A percentile compares a stretch with the other conserved stretches of the same genome.
Conservation (phyloP, 2,888 invertebrate species). For the Folsomia candida region DNA sequence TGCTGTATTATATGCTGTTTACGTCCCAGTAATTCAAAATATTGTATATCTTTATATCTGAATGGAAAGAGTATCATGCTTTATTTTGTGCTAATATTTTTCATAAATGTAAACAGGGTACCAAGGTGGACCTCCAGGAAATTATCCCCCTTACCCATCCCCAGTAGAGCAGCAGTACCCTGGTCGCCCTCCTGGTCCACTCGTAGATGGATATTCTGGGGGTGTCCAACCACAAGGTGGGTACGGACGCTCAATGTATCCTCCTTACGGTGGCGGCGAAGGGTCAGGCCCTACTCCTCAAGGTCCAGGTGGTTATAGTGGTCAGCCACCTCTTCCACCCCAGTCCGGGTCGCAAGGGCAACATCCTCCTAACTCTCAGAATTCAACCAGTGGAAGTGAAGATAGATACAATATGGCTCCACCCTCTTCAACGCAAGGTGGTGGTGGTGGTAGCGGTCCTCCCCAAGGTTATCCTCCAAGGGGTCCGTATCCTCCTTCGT, state of each 20-base stretch:
- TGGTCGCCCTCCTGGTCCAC: constrained; percentile 53
- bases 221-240: constrained; percentile 50
- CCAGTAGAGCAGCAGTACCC: constrained; percentile 54
- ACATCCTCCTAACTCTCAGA: constrained; percentile 51
- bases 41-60: too few species aligned
- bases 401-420: constrained; percentile 36
- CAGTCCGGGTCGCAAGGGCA: constrained; percentile 37
- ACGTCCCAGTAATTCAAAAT: too few species aligned
- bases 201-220: background rate
- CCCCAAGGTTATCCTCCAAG: constrained; percentile 54
- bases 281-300: constrained; percentile 19
- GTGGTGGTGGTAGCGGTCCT: constrained; percentile 20
- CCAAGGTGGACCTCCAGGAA: constrained; percentile 54
- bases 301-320: constrained; percentile 18
- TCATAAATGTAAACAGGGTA: too few species aligned
- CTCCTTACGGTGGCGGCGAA: constrained; percentile 51
- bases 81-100: too few species aligned
- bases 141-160: constrained; percentile 57
- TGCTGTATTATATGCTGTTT: too few species aligned
- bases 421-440: constrained; percentile 23
- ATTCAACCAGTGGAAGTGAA: constrained; percentile 33
- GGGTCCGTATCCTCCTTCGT: constrained; percentile 47
- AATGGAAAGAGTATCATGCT: too few species aligned
- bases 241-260: constrained; percentile 54
- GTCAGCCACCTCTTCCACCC: constrained; percentile 43